Percentiles rank a stretch among this genome's conserved stretches.
Evolutionary conservation across 2,113 vertebrate species (phyloP).

Genomic region (Emydocephalus ijimae): DNA sequence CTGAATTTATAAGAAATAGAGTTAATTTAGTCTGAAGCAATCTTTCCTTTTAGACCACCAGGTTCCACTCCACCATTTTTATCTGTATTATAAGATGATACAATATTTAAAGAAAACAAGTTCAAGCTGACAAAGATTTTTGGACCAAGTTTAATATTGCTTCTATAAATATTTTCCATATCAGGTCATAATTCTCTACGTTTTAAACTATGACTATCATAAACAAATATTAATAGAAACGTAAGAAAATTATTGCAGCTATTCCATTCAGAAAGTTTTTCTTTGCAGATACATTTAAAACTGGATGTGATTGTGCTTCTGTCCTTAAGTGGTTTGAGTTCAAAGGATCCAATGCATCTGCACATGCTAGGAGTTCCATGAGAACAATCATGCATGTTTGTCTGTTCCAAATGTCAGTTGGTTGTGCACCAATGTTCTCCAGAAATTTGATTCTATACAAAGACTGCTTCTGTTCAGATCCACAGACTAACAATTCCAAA

Average conservation of each 20-base stretch:
- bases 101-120: conserved; percentile 17
- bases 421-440: not conserved
- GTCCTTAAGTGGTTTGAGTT: not conserved
- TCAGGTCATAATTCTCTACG: conserved; percentile 67
- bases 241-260: conserved; percentile 6
- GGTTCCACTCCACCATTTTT: not conserved
- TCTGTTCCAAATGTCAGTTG: not conserved
- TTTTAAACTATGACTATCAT: conserved; percentile 75
- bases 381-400: not conserved
- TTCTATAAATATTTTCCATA: conserved; percentile 58
- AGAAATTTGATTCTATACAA: not conserved
- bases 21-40: not conserved
- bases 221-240: conserved; percentile 68
- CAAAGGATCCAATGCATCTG: not conserved
- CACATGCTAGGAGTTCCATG: not conserved
- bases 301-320: accelerated
- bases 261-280: conserved; percentile 32
- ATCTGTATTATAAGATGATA: not conserved
- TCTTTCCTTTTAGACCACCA: not conserved
- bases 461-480: not conserved
- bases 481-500: not conserved
- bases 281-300: not conserved
- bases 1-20: not conserved
- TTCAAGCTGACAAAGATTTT: conserved; percentile 24
- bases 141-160: conserved; percentile 54